Conservation (phyloP, 2,888 invertebrate species). For the Chymomyza fuscimana region DNA sequence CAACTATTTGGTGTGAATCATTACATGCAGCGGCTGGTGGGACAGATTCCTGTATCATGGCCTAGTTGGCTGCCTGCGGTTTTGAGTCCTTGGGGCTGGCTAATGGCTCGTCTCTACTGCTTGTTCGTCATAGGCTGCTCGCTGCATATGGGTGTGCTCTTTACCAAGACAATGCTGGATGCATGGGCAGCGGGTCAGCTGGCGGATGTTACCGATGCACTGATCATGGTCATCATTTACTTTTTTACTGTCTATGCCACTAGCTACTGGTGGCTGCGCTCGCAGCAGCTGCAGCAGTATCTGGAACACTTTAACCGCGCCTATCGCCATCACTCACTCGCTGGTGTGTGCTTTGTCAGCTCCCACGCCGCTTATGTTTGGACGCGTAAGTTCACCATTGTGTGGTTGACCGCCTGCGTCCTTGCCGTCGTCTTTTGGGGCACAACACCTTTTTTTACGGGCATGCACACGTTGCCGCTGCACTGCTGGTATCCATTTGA, state of each 20-base stretch:
- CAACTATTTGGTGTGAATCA: constrained; percentile 59
- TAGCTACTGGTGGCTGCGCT: constrained; percentile 65
- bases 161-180: constrained; percentile 61
- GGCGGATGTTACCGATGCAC: constrained; percentile 71
- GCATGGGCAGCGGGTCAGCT: constrained; percentile 59
- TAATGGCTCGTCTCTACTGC: constrained; percentile 34
- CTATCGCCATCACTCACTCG: constrained; percentile 74
- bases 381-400: constrained; percentile 46
- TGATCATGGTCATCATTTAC: constrained; percentile 72
- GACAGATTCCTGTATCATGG: constrained; percentile 53
- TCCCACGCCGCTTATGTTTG: constrained; percentile 43
- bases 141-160: constrained; percentile 64
- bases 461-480: constrained; percentile 64
- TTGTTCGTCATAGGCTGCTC: constrained; percentile 44
- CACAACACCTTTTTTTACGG: constrained; percentile 65
- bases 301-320: constrained; percentile 55
- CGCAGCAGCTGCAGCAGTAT: constrained; percentile 42
- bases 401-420: constrained; percentile 66
- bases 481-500: constrained; percentile 78
- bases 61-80: constrained; percentile 38
- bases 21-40: constrained; percentile 49
- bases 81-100: constrained; percentile 20
- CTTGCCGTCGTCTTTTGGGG: constrained; percentile 67
- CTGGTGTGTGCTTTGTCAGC: constrained; percentile 74
- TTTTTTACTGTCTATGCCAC: constrained; percentile 65